phyloP scores from a whole-genome alignment of 2,797 vertebrate genomes.

The Taeniopygia guttata region DNA sequence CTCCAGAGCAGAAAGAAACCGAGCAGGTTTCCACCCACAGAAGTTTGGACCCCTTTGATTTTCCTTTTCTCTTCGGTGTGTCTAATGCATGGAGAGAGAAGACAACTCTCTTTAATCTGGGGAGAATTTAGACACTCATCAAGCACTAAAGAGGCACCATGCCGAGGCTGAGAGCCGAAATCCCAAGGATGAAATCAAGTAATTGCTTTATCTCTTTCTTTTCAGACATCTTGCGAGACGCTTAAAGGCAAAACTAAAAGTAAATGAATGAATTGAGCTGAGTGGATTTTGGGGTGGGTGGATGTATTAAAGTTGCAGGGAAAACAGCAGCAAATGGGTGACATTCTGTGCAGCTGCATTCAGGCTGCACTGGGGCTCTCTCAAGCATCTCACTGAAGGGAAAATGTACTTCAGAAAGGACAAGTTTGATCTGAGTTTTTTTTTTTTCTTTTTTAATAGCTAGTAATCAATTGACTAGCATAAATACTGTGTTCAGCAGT shows the following conservation, averaged over 20 bases:
- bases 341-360: neutral
- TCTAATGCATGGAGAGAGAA: neutral
- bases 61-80: neutral
- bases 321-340: neutral
- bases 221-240: slow-evolving; percentile 27
- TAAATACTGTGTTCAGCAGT: neutral
- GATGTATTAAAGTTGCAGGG: neutral
- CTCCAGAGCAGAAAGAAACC: neutral
- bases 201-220: slow-evolving; percentile 60
- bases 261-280: neutral
- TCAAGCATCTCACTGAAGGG: neutral
- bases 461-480: neutral
- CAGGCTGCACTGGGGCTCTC: neutral
- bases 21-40: neutral
- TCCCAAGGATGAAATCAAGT: slow-evolving; percentile 61
- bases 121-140: slow-evolving; percentile 55
- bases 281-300: neutral
- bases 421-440: neutral
- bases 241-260: slow-evolving; percentile 45
- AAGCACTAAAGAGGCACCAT: slow-evolving; percentile 57
- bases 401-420: neutral
- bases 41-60: slow-evolving; percentile 25
- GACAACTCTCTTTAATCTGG: slow-evolving; percentile 46
- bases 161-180: slow-evolving; percentile 30
- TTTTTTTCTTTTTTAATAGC: neutral